phyloP scores from a whole-genome alignment of 2,113 vertebrate genomes.

The Actenoides hombroni region DNA sequence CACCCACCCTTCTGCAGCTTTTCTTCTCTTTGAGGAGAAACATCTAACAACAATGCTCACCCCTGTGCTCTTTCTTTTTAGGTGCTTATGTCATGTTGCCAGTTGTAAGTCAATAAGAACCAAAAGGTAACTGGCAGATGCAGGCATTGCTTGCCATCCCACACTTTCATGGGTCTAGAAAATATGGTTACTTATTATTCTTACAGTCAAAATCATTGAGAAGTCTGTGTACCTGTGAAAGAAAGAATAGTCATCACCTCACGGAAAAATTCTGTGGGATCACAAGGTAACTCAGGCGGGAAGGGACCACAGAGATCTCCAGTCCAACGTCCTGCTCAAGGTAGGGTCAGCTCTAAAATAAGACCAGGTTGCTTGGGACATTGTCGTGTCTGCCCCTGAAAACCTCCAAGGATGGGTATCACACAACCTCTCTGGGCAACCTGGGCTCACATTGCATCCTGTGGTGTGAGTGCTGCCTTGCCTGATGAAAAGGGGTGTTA shows the following conservation, averaged over 20 bases:
- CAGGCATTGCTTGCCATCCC: neutral
- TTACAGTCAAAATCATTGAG: neutral
- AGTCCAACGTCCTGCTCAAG: neutral
- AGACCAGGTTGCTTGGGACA: neutral
- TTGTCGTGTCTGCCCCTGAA: neutral
- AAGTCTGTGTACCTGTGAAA: neutral
- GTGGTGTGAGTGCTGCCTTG: neutral
- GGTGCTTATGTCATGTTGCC: neutral
- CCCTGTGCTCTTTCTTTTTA: neutral
- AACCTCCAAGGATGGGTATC: neutral
- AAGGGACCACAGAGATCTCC: neutral
- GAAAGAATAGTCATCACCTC: neutral
- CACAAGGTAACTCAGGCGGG: rapidly evolving
- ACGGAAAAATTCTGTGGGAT: neutral
- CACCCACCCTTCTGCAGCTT: neutral
- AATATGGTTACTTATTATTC: neutral
- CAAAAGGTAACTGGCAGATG: neutral
- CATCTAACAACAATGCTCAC: neutral
- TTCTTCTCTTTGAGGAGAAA: neutral
- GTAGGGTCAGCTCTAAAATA: neutral
- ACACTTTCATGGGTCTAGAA: neutral
- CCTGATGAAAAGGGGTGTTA: neutral
- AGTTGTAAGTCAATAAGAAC: neutral
- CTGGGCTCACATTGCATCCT: neutral
- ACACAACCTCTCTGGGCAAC: neutral